Base-by-base conservation (phyloP, 2,888 invertebrate species). In the Carabus problematicus region DNA sequence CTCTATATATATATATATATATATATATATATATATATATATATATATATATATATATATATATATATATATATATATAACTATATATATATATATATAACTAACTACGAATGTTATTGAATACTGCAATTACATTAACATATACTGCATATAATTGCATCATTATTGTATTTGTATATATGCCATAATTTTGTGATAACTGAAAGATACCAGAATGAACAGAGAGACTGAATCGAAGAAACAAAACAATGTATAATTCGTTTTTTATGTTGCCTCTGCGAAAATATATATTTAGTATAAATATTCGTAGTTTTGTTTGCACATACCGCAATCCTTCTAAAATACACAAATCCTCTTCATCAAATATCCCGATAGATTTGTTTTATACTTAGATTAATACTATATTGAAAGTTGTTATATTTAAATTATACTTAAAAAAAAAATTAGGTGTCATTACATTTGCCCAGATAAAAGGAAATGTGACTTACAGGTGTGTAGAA, bases 121-220 rank as follows among this genome's bases (percentile, higher is more conserved):
- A 62, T 45, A 29, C 29, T 12, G 62, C 45, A 12, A 45, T 18
- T 45, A 18, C 19, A 19, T n/a, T n/a, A n/a, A n/a, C n/a, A n/a
- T n/a, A n/a, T n/a, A 29, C 8, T 55, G 19, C 16, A 8, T n/a
- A 12, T 39, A 19, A 39, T 56, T 8, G 29, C 12, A 18, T 11
- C 14, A 9, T 61, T 29, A 62, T 47, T 49, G 45, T 62, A 49
- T 62, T 62, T 62, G 64, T 64, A 64, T 14, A 64, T 55, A 64
- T 64, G 64, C 64, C 64, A 64, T 64, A 64, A 54, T 54, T 55
- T 64, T 64, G 64, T 64, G 64, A 64, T 64, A 63, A 52, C 40
- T 52, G 41, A 63, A 55, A 64, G 64, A 64, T 64, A 55, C 64
- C 54, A 54, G 64, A 64, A 39, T 19, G 64, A 64, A 14, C 54